Evolutionary conservation across 2,113 vertebrate genomes (phyloP).

Genomic region (Columba janthina): DNA sequence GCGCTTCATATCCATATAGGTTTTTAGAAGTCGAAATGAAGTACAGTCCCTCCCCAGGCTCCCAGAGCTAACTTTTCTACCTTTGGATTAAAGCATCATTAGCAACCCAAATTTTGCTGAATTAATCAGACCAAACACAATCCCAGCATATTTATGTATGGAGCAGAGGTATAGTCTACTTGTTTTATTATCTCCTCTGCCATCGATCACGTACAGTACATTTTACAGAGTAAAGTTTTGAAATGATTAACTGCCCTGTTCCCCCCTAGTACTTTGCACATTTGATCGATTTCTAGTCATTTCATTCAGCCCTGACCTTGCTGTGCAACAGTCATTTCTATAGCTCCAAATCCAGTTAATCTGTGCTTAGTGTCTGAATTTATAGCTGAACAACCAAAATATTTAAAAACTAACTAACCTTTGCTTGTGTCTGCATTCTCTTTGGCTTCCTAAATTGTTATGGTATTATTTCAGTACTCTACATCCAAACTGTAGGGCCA

Average conservation of each 20-base stretch:
- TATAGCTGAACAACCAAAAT: background rate
- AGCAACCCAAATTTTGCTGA: background rate
- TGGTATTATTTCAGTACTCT: background rate
- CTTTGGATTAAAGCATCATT: background rate
- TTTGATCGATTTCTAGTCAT: constrained; percentile 37
- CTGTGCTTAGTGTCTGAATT: constrained; percentile 5
- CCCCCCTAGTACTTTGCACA: background rate
- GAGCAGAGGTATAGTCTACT: background rate
- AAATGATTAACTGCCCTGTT: constrained; percentile 41
- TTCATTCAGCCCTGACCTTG: constrained; percentile 57
- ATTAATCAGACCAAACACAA: constrained; percentile 6
- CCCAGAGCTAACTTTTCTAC: background rate
- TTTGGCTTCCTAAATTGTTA: background rate
- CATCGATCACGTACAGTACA: constrained; percentile 2
- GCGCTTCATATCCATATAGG: background rate
- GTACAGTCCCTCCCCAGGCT: background rate
- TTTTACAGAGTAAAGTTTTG: constrained; percentile 51
- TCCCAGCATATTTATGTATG: background rate
- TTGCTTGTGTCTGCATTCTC: background rate
- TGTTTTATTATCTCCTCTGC: constrained; percentile 16
- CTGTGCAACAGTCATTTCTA: constrained; percentile 7
- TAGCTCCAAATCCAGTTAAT: constrained; percentile 14
- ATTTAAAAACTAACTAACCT: constrained; percentile 18
- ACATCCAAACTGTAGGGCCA: background rate
- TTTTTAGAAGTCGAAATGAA: background rate